phyloP scores from a whole-genome alignment of 1,140 invertebrate species.

The Monochamus saltuarius region DNA sequence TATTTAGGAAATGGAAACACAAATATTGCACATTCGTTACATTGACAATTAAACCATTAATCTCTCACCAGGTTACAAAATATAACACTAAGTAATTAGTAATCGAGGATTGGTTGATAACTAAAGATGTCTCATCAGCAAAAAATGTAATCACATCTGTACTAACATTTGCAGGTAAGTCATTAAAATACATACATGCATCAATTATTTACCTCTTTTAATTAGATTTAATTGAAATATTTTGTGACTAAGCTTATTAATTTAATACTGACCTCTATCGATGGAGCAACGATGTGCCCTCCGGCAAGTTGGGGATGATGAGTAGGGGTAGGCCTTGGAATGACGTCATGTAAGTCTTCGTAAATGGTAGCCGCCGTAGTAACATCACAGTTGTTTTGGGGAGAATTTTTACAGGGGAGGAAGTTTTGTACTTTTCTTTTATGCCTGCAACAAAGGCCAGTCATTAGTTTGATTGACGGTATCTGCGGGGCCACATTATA shows the following conservation, averaged over 20 bases:
- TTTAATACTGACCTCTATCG: constrained; percentile 55
- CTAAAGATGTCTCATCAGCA: too few species aligned
- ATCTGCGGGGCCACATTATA: constrained; percentile 4
- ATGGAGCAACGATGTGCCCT: constrained; percentile 54
- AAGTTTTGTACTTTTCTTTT: constrained; percentile 72
- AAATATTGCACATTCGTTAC: too few species aligned
- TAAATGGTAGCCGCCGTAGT: constrained; percentile 55
- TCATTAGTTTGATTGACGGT: neutral
- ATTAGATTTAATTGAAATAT: too few species aligned
- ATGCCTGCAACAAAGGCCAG: constrained; percentile 59
- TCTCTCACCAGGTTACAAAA: too few species aligned
- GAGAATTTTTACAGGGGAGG: constrained; percentile 68
- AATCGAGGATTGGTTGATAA: too few species aligned
- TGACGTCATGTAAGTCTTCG: constrained; percentile 62
- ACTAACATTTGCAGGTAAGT: too few species aligned
- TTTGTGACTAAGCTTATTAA: neutral
- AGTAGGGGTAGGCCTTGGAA: constrained; percentile 52
- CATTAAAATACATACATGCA: too few species aligned
- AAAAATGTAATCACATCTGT: too few species aligned
- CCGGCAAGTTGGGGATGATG: constrained; percentile 48
- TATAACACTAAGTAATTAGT: too few species aligned
- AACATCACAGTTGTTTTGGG: constrained; percentile 56
- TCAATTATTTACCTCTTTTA: too few species aligned
- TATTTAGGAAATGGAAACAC: too few species aligned
- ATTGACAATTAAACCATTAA: too few species aligned